Evolutionary conservation across 64 coral and sea anemone species (phyloP).

Genomic region (Cladopsammia gracilis): DNA sequence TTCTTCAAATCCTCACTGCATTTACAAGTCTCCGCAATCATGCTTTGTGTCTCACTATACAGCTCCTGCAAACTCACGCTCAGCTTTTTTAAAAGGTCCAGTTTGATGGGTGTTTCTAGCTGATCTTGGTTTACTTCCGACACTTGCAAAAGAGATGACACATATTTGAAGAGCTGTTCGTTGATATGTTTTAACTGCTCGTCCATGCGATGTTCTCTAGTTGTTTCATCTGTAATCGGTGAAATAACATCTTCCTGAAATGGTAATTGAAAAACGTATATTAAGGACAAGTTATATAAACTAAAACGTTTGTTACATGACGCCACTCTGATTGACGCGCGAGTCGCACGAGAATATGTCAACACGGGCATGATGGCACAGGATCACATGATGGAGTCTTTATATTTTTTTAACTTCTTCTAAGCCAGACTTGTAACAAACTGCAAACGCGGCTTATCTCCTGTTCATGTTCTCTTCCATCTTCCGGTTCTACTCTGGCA

Average conservation of each 20-base stretch:
- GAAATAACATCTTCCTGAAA: not conserved
- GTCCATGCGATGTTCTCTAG: not conserved
- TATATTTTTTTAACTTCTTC: too few relatives aligned
- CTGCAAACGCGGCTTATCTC: not conserved
- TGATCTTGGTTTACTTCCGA: not conserved
- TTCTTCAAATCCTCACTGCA: conserved; percentile 11
- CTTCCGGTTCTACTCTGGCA: not conserved
- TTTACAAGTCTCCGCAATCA: not conserved
- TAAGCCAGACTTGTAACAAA: too few relatives aligned
- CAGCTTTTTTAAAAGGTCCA: not conserved
- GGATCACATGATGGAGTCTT: too few relatives aligned
- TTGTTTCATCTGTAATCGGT: not conserved
- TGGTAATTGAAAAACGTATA: too few relatives aligned
- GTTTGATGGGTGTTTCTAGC: not conserved
- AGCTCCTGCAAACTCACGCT: not conserved
- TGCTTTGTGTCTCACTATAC: not conserved
- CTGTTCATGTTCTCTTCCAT: not conserved
- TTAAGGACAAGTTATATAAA: too few relatives aligned
- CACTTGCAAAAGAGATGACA: not conserved
- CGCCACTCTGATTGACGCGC: too few relatives aligned
- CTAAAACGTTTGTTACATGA: too few relatives aligned
- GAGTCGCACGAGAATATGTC: too few relatives aligned
- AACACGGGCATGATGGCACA: too few relatives aligned
- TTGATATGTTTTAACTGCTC: not conserved
- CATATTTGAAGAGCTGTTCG: not conserved